phyloP scores from a whole-genome alignment of 92 coral and sea anemone species.

The Zoanthus sansibaricus region DNA sequence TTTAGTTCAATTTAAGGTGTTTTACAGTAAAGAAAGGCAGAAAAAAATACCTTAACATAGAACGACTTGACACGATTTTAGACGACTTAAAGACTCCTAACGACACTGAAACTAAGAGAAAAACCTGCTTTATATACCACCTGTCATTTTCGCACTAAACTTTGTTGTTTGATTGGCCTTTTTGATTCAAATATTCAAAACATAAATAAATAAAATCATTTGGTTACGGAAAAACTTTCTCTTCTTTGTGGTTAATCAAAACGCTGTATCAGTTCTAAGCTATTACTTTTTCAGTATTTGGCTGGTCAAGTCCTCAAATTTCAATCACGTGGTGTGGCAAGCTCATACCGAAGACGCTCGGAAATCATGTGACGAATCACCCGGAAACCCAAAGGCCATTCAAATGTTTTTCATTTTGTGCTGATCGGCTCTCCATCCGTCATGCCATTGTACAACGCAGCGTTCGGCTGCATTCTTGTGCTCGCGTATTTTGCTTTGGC shows the following conservation, averaged over 20 bases:
- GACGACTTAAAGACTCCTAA: too few relatives aligned
- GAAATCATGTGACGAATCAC: background rate
- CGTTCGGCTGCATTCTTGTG: constrained; percentile 28
- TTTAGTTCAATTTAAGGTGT: too few relatives aligned
- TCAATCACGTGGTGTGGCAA: constrained; percentile 13
- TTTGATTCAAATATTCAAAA: background rate
- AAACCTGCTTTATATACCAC: constrained; percentile 2
- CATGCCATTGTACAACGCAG: constrained; percentile 13
- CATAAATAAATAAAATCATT: constrained; percentile 27
- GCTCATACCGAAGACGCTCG: background rate
- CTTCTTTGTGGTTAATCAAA: background rate
- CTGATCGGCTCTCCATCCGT: background rate
- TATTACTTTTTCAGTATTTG: background rate
- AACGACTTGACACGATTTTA: too few relatives aligned
- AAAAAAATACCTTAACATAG: too few relatives aligned
- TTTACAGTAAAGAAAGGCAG: too few relatives aligned
- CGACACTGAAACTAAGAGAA: background rate
- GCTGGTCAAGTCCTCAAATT: too few relatives aligned
- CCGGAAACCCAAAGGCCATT: constrained; percentile 24
- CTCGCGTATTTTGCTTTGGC: constrained; percentile 22
- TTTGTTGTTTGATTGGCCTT: background rate
- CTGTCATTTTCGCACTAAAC: background rate
- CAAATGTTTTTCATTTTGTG: background rate
- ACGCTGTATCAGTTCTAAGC: background rate
- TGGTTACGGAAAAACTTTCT: background rate